Base-by-base conservation (phyloP, 2,888 invertebrate species). In the Sabatieria punctata region DNA sequence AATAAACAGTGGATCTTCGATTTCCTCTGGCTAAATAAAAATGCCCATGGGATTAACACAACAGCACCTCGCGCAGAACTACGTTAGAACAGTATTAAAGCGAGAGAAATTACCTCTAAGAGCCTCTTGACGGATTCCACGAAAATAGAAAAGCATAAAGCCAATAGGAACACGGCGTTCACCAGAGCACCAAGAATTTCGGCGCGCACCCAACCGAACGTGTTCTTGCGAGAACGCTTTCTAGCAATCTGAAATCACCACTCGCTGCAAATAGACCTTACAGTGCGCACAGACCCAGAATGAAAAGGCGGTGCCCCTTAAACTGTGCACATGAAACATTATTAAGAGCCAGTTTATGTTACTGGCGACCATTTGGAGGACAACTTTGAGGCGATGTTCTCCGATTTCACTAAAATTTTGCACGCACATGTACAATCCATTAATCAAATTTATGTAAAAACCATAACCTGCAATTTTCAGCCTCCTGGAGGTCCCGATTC, bases 171-270 rank as follows among this genome's bases (percentile, higher is more conserved):
- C 47, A 97, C 95, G 2, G 93, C 88, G 70, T 97, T 97, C 21
- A 95, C 86, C 49, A 95, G 73, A 18, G 97, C 95, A 18, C 97
- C 97, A 35, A 99, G 70, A 0, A 97, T 91, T 71, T 97, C 97
- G 0, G 97, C 95, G 51, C 97, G 76, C 2, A 91, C 93, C 95
- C 95, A 97, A 15, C 97, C 97, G 67, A 93, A 97, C 13, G 95
- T 97, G 68, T 95, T 97, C 71, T 91, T 91, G 43, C 85, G 55
- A 2, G 70, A 64, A 6, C 60, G 56, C 4, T 52, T 48, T 21
- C 52, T 52, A 2, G 60, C 54, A 1, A 62, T 57, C 61, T 61
- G 46, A 23, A 57, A 49, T n/a, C n/a, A n/a, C n/a, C n/a, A n/a
- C n/a, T n/a, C n/a, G n/a, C n/a, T n/a, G n/a, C n/a, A n/a, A n/a